phyloP scores from a whole-genome alignment of 2,888 invertebrate genomes.

The Brenthis ino region DNA sequence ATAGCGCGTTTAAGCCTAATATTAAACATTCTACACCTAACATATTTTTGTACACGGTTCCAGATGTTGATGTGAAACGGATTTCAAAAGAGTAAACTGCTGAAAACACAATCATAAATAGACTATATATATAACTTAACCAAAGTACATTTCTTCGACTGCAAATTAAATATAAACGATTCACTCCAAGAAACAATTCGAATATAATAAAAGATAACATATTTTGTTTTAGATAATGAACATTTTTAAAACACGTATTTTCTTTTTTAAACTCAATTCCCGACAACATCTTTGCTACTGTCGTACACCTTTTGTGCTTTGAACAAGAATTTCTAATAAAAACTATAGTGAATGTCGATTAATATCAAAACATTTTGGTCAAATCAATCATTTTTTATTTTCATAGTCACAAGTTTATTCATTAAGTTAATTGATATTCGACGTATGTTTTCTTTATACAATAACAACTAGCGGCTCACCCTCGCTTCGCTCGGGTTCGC shows the following conservation, averaged over 20 bases:
- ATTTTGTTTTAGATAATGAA: slow-evolving; percentile 3
- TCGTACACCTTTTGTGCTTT: background rate
- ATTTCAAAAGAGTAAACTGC: background rate
- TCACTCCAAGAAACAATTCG: slow-evolving; percentile 10
- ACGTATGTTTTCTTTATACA: no score
- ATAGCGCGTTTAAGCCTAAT: slow-evolving; percentile 7
- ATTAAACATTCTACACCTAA: slow-evolving; percentile 11
- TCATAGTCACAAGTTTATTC: no score
- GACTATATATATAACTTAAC: background rate
- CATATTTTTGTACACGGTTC: background rate
- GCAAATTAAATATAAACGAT: slow-evolving; percentile 18
- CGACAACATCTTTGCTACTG: background rate
- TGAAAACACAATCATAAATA: background rate
- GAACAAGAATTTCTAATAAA: no score
- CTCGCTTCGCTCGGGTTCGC: no score
- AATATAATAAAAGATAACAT: slow-evolving; percentile 20
- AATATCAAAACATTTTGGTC: no score
- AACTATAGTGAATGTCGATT: no score
- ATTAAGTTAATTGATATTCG: slow-evolving; percentile 5
- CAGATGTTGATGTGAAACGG: background rate
- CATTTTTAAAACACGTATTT: background rate
- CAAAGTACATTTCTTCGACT: background rate
- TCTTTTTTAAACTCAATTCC: background rate
- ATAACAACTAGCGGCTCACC: no score
- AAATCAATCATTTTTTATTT: no score